Percentiles rank a stretch among this genome's conserved stretches.
Conservation (phyloP, 2,797 vertebrate species). For the Rhinella marina region DNA sequence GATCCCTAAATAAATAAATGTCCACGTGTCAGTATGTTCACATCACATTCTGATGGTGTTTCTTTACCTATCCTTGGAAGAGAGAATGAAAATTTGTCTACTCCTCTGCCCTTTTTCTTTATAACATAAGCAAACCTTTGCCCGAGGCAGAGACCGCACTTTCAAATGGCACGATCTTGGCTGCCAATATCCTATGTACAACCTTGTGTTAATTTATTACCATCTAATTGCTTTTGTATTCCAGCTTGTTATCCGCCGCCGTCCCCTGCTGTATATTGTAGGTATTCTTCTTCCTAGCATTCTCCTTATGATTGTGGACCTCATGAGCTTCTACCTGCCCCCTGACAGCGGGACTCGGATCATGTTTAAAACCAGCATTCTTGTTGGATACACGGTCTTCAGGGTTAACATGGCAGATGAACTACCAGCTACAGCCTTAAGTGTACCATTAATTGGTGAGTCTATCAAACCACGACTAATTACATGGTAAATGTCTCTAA, state of each 20-base stretch:
- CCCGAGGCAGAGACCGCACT: background rate
- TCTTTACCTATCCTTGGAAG: too few species aligned
- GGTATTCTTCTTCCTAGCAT: constrained; percentile 80
- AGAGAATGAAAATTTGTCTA: too few species aligned
- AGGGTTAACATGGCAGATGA: constrained; percentile 83
- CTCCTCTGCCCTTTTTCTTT: too few species aligned
- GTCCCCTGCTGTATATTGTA: constrained; percentile 83
- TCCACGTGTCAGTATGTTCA: too few species aligned
- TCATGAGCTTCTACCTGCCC: constrained; percentile 86
- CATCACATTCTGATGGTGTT: too few species aligned
- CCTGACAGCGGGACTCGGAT: constrained; percentile 80
- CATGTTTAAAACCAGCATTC: constrained; percentile 83
- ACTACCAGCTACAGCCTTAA: constrained; percentile 75
- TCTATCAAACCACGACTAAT: background rate
- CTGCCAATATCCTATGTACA: background rate
- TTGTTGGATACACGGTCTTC: constrained; percentile 87
- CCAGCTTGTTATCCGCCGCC: constrained; percentile 84
- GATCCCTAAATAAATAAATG: too few species aligned
- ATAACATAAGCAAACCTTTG: background rate
- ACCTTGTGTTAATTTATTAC: background rate
- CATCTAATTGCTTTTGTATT: background rate
- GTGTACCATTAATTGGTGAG: constrained; percentile 83
- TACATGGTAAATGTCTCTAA: background rate
- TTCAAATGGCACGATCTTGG: background rate
- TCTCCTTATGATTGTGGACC: constrained; percentile 87